Conservation (phyloP, 2,888 invertebrate species). For the Clitarchus hookeri region DNA sequence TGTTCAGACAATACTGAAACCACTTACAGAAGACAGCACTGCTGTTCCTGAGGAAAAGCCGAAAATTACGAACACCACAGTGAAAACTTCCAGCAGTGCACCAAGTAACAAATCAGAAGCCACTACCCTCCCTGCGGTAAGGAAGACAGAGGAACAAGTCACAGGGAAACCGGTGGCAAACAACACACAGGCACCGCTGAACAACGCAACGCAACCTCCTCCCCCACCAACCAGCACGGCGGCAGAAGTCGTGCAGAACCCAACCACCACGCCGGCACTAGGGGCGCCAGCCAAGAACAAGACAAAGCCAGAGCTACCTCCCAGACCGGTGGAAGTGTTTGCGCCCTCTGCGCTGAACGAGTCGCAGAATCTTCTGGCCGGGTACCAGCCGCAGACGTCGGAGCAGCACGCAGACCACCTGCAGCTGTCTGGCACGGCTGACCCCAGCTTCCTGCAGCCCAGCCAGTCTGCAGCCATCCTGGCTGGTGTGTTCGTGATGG, state of each 20-base stretch:
- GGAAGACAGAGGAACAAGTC: too few relatives aligned
- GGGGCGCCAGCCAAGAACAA: not conserved
- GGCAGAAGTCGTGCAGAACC: not conserved
- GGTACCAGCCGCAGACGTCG: not conserved
- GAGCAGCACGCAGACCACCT: slow-evolving; percentile 29
- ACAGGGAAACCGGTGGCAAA: too few relatives aligned
- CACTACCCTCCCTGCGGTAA: too few relatives aligned
- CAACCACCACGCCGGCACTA: not conserved
- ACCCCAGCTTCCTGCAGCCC: slow-evolving; percentile 37
- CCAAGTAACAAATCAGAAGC: not conserved
- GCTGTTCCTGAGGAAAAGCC: not conserved
- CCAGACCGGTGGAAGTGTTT: not conserved
- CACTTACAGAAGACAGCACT: not conserved
- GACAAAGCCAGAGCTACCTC: not conserved
- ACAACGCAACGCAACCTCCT: not conserved
- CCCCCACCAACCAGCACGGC: not conserved
- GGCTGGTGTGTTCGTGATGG: slow-evolving; percentile 49
- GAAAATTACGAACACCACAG: not conserved
- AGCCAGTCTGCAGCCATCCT: slow-evolving; percentile 41
- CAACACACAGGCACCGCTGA: too few relatives aligned
- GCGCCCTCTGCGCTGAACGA: not conserved
- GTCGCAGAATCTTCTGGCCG: not conserved
- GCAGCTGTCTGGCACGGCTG: slow-evolving; percentile 27
- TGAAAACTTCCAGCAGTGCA: not conserved
- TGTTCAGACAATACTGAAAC: not conserved